phyloP scores from a whole-genome alignment of 1,140 invertebrate species.

The Diorhabda sublineata region DNA sequence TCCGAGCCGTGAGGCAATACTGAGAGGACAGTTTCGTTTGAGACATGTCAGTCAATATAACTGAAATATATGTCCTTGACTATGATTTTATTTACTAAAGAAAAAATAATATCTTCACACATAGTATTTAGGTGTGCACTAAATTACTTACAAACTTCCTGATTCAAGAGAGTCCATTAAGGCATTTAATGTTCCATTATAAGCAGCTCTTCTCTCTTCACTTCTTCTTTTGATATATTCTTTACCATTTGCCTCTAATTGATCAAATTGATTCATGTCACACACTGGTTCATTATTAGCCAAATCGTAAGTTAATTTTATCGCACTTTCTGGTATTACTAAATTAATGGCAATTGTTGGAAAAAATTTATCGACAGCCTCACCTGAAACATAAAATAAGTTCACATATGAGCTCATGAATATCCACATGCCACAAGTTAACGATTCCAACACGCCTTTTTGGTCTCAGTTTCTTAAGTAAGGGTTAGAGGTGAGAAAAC shows the following conservation, averaged over 20 bases:
- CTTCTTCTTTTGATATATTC: slow-evolving; percentile 46
- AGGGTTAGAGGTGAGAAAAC: too few species aligned
- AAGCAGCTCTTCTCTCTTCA: slow-evolving; percentile 53
- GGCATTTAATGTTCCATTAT: slow-evolving; percentile 58
- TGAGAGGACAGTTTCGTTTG: too few species aligned
- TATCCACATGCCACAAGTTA: too few species aligned
- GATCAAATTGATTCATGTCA: slow-evolving; percentile 40
- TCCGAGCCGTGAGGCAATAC: too few species aligned
- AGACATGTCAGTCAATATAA: too few species aligned
- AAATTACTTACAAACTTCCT: slow-evolving; percentile 63
- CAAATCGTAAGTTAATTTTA: slow-evolving; percentile 51
- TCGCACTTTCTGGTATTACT: slow-evolving; percentile 52
- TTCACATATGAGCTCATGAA: too few species aligned
- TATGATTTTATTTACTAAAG: too few species aligned
- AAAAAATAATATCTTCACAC: too few species aligned
- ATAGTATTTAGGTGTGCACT: too few species aligned
- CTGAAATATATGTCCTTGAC: too few species aligned
- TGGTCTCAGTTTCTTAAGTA: too few species aligned
- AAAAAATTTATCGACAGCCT: slow-evolving; percentile 51
- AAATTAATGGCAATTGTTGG: slow-evolving; percentile 57
- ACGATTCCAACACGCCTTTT: too few species aligned
- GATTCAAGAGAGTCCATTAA: slow-evolving; percentile 61
- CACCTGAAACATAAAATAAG: slow-evolving; percentile 21
- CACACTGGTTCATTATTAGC: slow-evolving; percentile 43
- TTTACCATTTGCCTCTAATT: slow-evolving; percentile 48